phyloP scores from a whole-genome alignment of 2,797 vertebrate species.

The Peromyscus attwateri region DNA sequence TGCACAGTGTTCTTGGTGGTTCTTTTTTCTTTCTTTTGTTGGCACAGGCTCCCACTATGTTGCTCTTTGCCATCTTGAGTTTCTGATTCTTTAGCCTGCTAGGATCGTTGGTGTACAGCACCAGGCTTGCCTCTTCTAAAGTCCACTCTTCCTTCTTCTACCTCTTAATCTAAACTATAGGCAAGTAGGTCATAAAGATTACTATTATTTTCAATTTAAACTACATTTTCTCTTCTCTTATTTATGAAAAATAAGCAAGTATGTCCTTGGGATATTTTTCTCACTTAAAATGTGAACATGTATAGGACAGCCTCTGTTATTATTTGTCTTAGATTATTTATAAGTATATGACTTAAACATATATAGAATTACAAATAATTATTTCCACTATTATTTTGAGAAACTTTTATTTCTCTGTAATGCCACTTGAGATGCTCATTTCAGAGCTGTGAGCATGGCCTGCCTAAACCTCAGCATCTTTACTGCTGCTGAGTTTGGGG shows the following conservation, averaged over 20 bases:
- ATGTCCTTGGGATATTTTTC: neutral
- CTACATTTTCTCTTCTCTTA: neutral
- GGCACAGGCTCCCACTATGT: neutral
- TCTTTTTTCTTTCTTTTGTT: neutral
- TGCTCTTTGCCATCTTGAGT: neutral
- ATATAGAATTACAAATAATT: neutral
- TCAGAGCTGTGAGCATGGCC: neutral
- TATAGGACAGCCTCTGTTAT: neutral
- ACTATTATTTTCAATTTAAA: neutral
- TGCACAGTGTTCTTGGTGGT: neutral
- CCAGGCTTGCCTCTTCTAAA: neutral
- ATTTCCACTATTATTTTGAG: neutral
- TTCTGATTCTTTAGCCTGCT: neutral
- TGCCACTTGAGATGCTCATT: neutral
- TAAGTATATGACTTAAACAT: neutral
- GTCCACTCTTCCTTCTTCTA: neutral
- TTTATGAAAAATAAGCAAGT: slow-evolving; percentile 22
- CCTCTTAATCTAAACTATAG: neutral
- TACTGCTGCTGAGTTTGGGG: neutral
- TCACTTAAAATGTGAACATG: neutral
- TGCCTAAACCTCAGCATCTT: neutral
- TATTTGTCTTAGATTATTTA: neutral
- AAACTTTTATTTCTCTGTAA: neutral
- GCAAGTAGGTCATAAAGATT: neutral
- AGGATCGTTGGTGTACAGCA: neutral